Evolutionary conservation across 37 sponge, comb jelly and placozoan genomes (phyloP), one percentile per base, ranked within the genome.

Genomic region (Eunapius fragilis): DNA sequence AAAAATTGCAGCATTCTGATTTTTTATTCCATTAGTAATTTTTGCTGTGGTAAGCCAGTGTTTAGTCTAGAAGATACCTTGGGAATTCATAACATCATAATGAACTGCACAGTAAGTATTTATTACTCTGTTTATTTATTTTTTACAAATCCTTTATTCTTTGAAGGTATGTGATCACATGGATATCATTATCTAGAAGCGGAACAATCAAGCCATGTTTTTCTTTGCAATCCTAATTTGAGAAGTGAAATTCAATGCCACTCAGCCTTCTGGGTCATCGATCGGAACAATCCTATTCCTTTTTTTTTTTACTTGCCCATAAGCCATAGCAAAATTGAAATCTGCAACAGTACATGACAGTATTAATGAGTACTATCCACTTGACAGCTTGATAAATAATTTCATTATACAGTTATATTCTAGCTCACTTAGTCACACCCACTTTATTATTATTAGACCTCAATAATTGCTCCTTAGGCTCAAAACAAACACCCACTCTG

Each of bases 31-130:
- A 35, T 34, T 23, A 76, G 76, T 34, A 23, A 7, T 34, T 37
- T 37, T 31, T 87, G 87, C 70, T 25, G 75, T 37, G 82, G 87
- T 17, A 74, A 69, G 33, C 93, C 93, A 26, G 33, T 70, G 45
- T 93, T 93, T 41, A 37, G 79, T 69, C 31, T 92, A 77, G 93
- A 93, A 31, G 50, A 34, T 35, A 85, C 80, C 27, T 37, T 88
- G 5, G 89, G 89, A 35, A 85, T 81, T 70, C 86, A 92, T 34
- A 92, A 84, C 50, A 71, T 93, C 36, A 81, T 93, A 79, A 93
- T 93, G 93, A 86, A 88, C 74, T 93, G 93, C 77, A 33, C 77
- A n/a, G 75, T 89, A 30, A 58, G 89, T 74, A 0, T 31, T 13
- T 33, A 68, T 31, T 10, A 19, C 32, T 75, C 75, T 71, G 26